Evolutionary conservation across 2,797 vertebrate genomes (phyloP).

Genomic region (Emydoidea blandingii): DNA sequence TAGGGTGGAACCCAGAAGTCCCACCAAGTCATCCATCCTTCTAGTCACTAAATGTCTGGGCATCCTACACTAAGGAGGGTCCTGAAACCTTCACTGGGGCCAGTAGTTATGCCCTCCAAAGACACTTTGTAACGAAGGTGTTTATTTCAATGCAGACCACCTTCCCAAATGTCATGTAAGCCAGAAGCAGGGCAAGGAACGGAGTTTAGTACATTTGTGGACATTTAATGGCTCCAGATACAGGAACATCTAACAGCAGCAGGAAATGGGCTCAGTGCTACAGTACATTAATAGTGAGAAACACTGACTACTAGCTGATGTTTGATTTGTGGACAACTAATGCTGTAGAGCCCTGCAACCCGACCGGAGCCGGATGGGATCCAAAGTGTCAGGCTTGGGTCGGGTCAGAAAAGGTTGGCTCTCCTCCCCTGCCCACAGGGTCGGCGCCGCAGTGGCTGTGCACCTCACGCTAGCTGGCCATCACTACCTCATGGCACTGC

Average conservation of each 20-base stretch:
- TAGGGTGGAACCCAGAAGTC: rapidly evolving
- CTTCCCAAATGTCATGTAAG: not conserved
- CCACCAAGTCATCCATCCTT: rapidly evolving
- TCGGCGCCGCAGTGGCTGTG: not conserved
- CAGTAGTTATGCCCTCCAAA: rapidly evolving
- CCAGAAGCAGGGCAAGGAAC: not conserved
- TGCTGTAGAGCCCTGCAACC: too few relatives aligned
- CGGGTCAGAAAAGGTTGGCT: not conserved
- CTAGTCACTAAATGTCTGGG: not conserved
- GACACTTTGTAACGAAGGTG: not conserved
- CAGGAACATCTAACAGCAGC: not conserved
- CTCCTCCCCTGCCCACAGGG: too few relatives aligned
- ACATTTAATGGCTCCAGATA: not conserved
- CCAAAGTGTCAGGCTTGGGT: not conserved
- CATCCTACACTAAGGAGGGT: not conserved
- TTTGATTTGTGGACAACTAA: not conserved
- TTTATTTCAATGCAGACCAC: rapidly evolving
- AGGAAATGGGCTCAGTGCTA: rapidly evolving
- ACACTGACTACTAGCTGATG: rapidly evolving
- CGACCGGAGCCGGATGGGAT: too few relatives aligned
- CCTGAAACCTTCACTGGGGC: not conserved
- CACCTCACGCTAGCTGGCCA: not conserved
- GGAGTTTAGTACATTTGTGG: too few relatives aligned
- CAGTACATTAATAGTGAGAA: not conserved
- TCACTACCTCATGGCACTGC: too few relatives aligned